phyloP scores from a whole-genome alignment of 2,888 invertebrate species.

The Eupsilia transversa region DNA sequence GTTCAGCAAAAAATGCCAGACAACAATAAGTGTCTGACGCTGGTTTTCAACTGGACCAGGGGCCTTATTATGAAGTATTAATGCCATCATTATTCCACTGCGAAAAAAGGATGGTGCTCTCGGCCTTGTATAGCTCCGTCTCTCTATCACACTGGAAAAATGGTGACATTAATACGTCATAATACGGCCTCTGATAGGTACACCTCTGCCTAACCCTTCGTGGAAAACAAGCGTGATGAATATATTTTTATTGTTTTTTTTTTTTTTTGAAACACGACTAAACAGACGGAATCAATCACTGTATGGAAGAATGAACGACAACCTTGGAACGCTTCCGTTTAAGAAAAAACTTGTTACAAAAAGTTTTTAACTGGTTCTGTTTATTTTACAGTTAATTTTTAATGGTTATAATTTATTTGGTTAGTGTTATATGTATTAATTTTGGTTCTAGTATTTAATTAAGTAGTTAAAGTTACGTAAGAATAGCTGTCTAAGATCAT shows the following conservation, averaged over 20 bases:
- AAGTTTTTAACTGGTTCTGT: conserved; percentile 34
- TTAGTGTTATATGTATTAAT: neutral
- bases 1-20: no score
- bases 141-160: no score
- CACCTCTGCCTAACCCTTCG: neutral
- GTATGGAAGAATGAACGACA: conserved; percentile 48
- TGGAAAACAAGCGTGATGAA: neutral
- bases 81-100: no score
- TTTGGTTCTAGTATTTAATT: neutral
- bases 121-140: no score
- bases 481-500: neutral
- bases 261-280: conserved; percentile 33
- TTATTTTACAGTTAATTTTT: conserved; percentile 12
- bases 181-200: no score
- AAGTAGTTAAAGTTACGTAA: neutral
- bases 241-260: conserved; percentile 21
- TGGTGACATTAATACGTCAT: no score
- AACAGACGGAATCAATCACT: conserved; percentile 52
- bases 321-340: conserved; percentile 49
- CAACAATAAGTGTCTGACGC: no score
- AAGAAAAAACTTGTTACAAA: conserved; percentile 37
- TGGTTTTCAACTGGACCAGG: no score
- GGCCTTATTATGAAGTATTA: no score
- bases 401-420: conserved; percentile 42
- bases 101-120: no score